Evolutionary conservation across 2,797 vertebrate species (phyloP).

Genomic region (Aldrovandia affinis): DNA sequence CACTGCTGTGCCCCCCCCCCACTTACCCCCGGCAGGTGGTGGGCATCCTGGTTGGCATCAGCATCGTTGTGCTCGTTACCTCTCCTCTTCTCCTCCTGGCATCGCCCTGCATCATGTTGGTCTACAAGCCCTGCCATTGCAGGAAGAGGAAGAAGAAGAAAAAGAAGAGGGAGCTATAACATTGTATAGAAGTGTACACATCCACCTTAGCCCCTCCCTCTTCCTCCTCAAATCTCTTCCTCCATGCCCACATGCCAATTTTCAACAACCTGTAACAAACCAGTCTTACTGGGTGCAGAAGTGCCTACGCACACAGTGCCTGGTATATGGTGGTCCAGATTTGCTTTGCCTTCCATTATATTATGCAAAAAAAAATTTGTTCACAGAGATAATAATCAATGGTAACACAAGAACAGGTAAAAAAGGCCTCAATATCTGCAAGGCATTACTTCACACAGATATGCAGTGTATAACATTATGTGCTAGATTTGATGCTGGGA

Average conservation of each 20-base stretch:
- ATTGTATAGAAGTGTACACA: constrained; percentile 47
- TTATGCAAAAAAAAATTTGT: constrained; percentile 64
- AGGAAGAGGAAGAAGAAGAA: constrained; percentile 67
- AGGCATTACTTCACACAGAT: constrained; percentile 49
- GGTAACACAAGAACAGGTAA: constrained; percentile 38
- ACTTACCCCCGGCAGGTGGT: constrained; percentile 79
- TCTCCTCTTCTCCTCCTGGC: constrained; percentile 92
- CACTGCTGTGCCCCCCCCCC: background rate
- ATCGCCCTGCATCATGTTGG: constrained; percentile 91
- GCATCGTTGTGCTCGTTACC: constrained; percentile 88
- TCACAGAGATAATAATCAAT: constrained; percentile 41
- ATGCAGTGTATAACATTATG: constrained; percentile 47
- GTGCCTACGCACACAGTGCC: constrained; percentile 87
- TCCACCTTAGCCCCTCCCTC: background rate
- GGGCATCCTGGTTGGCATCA: constrained; percentile 91
- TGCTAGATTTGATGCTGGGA: constrained; percentile 42
- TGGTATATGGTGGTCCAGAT: constrained; percentile 61
- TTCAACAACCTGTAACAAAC: constrained; percentile 63
- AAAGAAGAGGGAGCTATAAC: constrained; percentile 57
- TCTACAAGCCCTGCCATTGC: constrained; percentile 87
- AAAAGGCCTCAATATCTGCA: constrained; percentile 48
- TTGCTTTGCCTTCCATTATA: constrained; percentile 70
- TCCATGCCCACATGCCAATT: constrained; percentile 64
- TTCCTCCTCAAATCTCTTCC: background rate
- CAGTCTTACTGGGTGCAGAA: constrained; percentile 75